phyloP scores from a whole-genome alignment of 2,797 vertebrate species.

The Okamejei kenojei region DNA sequence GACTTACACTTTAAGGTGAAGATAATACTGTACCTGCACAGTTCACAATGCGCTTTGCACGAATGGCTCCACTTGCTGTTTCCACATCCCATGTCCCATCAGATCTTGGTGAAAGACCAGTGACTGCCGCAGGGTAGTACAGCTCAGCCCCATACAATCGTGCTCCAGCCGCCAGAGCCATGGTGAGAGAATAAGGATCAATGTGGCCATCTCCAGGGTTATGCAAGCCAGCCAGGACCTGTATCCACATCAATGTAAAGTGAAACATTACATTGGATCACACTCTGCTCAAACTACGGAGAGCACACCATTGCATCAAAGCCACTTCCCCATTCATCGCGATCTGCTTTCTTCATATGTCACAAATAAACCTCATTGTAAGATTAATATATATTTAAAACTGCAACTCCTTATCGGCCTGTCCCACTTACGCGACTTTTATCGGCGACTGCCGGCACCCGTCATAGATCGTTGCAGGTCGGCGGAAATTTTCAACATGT shows the following conservation, averaged over 20 bases:
- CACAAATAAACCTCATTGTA: background rate
- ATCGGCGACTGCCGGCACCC: too few relatives aligned
- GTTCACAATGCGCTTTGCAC: conserved; percentile 82
- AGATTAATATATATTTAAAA: background rate
- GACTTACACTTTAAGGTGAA: background rate
- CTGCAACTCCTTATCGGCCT: too few relatives aligned
- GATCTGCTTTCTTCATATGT: too few relatives aligned
- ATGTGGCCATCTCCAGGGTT: conserved; percentile 94
- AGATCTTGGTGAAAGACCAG: conserved; percentile 59
- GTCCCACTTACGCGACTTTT: too few relatives aligned
- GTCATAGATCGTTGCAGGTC: too few relatives aligned
- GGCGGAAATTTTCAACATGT: too few relatives aligned
- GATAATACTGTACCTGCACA: conserved; percentile 67
- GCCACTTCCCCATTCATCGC: too few relatives aligned
- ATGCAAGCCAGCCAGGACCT: conserved; percentile 89
- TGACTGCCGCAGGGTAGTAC: conserved; percentile 76
- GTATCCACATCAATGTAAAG: background rate
- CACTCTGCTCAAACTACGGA: too few relatives aligned
- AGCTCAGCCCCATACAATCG: conserved; percentile 85
- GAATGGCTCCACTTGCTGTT: conserved; percentile 76
- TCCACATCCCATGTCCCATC: conserved; percentile 87
- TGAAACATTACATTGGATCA: too few relatives aligned
- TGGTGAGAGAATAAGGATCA: conserved; percentile 93
- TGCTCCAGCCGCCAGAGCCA: conserved; percentile 90
- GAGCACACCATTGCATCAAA: too few relatives aligned